Evolutionary conservation across 2,113 vertebrate genomes (phyloP).

Genomic region (Nerophis lumbriciformis): DNA sequence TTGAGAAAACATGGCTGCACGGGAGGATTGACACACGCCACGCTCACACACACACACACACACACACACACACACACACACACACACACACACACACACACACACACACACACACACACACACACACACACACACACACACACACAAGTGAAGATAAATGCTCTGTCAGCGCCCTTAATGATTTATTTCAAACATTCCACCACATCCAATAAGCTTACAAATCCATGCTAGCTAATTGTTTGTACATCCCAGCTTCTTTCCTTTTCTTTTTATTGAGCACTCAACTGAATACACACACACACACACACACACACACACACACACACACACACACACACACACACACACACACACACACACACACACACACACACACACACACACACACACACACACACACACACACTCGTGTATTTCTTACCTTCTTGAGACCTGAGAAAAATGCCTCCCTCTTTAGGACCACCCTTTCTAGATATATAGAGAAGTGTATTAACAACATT

Average conservation of each 20-base stretch:
- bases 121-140: slow-evolving; percentile 23
- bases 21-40: slow-evolving; percentile 71
- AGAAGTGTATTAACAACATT: no score
- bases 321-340: slow-evolving; percentile 48
- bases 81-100: slow-evolving; percentile 18
- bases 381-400: no score
- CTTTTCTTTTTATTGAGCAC: slow-evolving; percentile 64
- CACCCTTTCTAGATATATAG: no score
- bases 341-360: neutral
- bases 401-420: no score
- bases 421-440: no score
- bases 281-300: slow-evolving; percentile 45
- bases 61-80: slow-evolving; percentile 20
- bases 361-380: no score
- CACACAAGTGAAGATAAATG: slow-evolving; percentile 71
- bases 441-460: no score
- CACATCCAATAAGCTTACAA: slow-evolving; percentile 64
- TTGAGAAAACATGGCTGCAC: slow-evolving; percentile 67
- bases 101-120: slow-evolving; percentile 49
- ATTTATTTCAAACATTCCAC: slow-evolving; percentile 72
- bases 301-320: slow-evolving; percentile 36
- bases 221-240: slow-evolving; percentile 69
- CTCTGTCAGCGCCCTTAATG: slow-evolving; percentile 71
- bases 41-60: slow-evolving; percentile 51
- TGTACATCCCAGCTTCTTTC: slow-evolving; percentile 52